Conservation (phyloP, 2,113 vertebrate species). For the Suricata suricatta region DNA sequence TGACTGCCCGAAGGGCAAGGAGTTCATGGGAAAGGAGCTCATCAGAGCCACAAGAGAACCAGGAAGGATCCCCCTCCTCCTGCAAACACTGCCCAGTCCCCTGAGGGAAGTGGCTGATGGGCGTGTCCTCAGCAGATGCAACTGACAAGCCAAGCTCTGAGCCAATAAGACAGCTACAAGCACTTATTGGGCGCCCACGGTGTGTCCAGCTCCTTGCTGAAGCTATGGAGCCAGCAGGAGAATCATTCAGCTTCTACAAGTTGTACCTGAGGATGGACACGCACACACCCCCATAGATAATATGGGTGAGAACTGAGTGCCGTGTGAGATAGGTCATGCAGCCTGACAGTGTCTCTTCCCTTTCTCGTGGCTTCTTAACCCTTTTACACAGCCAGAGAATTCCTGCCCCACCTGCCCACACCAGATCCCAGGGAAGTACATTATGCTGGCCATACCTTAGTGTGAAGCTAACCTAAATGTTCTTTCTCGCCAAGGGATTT, state of each 20-base stretch:
- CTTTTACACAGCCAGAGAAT: not conserved
- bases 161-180: not conserved
- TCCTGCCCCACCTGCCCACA: not conserved
- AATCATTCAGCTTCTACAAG: not conserved
- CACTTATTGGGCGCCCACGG: not conserved
- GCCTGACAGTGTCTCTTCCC: not conserved
- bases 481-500: constrained; percentile 6
- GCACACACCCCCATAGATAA: not conserved
- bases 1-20: constrained; percentile 2
- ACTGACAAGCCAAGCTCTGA: not conserved
- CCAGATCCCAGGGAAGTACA: not conserved
- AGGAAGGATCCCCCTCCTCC: not conserved
- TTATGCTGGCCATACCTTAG: not conserved
- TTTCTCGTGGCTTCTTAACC: not conserved
- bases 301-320: not conserved
- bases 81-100: not conserved
- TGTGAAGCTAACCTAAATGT: not conserved
- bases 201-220: not conserved
- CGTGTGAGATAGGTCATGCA: not conserved
- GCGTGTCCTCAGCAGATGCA: not conserved
- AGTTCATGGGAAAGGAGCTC: constrained; percentile 64
- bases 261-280: not conserved
- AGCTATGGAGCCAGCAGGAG: not conserved
- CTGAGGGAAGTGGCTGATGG: not conserved
- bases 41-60: not conserved